Conservation (phyloP, 2,797 vertebrate genomes). For the Schizopygopsis malacanthus region DNA sequence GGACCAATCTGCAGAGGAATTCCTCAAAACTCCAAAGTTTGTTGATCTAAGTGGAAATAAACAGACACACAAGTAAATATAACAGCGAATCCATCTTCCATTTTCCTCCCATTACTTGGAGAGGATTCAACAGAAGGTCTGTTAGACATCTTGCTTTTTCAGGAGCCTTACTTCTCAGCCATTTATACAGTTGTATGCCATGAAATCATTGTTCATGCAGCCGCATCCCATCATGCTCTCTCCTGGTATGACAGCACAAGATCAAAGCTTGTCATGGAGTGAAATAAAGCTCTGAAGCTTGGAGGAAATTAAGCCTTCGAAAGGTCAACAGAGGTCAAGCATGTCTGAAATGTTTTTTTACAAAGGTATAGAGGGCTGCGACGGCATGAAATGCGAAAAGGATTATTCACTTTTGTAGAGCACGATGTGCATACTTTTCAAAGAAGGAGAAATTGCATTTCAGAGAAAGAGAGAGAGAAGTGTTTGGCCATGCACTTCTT, state of each 20-base stretch:
- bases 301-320: background rate
- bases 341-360: conserved; percentile 39
- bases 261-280: conserved; percentile 61
- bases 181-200: conserved; percentile 51
- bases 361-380: conserved; percentile 51
- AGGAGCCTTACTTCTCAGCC: conserved; percentile 51
- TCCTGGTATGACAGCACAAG: conserved; percentile 56
- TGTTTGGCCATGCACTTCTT: conserved; percentile 52
- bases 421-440: conserved; percentile 2
- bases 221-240: conserved; percentile 74
- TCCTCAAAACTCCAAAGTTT: conserved; percentile 61
- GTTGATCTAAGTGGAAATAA: conserved; percentile 68
- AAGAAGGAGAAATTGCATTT: conserved; percentile 29
- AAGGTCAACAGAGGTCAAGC: conserved; percentile 55
- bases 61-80: conserved; percentile 52
- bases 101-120: conserved; percentile 57
- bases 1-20: conserved; percentile 9
- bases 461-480: conserved; percentile 26
- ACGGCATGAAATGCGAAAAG: conserved; percentile 32
- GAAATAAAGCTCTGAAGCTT: conserved; percentile 57
- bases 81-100: conserved; percentile 51
- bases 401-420: conserved; percentile 19
- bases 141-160: conserved; percentile 55
- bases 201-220: conserved; percentile 63
- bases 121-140: conserved; percentile 51